Conservation (phyloP, 2,797 vertebrate species). For the Spizella passerina region DNA sequence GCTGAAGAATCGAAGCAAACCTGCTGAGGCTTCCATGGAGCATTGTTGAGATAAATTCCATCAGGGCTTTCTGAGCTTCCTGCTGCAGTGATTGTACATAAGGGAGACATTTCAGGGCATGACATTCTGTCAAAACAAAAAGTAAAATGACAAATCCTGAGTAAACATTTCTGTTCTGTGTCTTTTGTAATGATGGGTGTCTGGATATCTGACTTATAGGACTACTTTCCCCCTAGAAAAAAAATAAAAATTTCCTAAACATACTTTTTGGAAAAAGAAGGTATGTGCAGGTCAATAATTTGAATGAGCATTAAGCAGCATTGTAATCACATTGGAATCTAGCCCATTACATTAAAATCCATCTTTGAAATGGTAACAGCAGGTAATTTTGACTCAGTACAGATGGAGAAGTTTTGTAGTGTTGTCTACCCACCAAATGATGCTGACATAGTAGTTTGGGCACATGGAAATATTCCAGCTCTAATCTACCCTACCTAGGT, state of each 20-base stretch:
- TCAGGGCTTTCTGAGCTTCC: constrained; percentile 49
- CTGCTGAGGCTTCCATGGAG: constrained; percentile 4
- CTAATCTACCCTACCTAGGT: background rate
- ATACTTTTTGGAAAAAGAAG: background rate
- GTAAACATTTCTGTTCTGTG: background rate
- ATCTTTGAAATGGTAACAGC: background rate
- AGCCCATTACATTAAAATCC: background rate
- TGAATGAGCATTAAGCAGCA: background rate
- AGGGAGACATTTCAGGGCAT: constrained; percentile 10
- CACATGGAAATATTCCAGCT: background rate
- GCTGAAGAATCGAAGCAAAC: constrained; percentile 37
- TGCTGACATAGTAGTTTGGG: background rate
- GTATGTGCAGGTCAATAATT: background rate
- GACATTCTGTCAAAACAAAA: constrained; percentile 10
- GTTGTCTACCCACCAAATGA: background rate
- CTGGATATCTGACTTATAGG: background rate
- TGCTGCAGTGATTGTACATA: constrained; percentile 57
- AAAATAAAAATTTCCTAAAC: background rate
- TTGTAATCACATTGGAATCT: background rate
- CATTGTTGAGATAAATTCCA: constrained; percentile 22
- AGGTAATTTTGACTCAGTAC: background rate
- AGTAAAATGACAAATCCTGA: background rate
- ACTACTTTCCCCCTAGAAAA: background rate
- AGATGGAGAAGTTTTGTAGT: background rate
- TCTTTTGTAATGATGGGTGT: background rate